phyloP scores from a whole-genome alignment of 2,113 vertebrate genomes.

The Calidris pugnax region DNA sequence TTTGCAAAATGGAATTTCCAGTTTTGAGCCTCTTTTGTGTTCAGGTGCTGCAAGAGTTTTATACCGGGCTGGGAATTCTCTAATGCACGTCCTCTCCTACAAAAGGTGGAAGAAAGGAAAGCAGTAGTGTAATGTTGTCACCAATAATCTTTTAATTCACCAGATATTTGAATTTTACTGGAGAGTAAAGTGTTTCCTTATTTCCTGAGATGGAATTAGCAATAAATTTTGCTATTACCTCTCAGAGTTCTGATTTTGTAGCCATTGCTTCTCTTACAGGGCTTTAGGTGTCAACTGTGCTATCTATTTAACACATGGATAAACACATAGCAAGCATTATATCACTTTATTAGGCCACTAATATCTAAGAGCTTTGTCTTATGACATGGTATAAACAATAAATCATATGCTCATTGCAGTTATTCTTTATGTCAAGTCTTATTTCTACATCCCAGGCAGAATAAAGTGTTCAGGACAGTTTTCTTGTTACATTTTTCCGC shows the following conservation, averaged over 20 bases:
- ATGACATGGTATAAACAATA: constrained; percentile 20
- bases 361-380: constrained; percentile 24
- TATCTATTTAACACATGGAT: constrained; percentile 52
- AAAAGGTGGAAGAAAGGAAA: neutral
- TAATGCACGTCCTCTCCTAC: neutral
- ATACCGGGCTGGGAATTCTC: neutral
- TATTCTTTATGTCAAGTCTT: constrained; percentile 38
- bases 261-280: neutral
- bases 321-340: constrained; percentile 46
- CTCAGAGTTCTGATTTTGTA: neutral
- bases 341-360: constrained; percentile 45
- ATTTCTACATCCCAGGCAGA: constrained; percentile 24
- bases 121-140: neutral
- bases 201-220: constrained; percentile 1
- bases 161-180: neutral
- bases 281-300: constrained; percentile 14
- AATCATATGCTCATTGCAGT: constrained; percentile 47
- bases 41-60: neutral
- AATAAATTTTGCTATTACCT: neutral
- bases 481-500: neutral
- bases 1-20: neutral
- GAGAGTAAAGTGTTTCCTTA: neutral
- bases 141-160: constrained; percentile 1
- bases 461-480: neutral
- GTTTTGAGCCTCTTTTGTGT: neutral